Percentiles rank a stretch among this genome's conserved stretches.
Evolutionary conservation across 2,797 vertebrate genomes (phyloP).

Genomic region (Lacerta viridis): DNA sequence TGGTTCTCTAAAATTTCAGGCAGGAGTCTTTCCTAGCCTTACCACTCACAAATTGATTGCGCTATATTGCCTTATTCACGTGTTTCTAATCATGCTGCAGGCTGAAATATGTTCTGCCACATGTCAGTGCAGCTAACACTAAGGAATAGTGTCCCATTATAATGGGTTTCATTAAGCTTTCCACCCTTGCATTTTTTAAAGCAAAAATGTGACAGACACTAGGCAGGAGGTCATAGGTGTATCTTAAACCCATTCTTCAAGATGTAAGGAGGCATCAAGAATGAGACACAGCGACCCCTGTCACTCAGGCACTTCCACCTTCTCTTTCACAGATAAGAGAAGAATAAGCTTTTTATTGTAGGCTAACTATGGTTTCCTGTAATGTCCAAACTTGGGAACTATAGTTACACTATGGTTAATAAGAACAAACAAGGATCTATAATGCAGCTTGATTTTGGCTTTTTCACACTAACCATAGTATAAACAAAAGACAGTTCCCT

Average conservation of each 20-base stretch:
- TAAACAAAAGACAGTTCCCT: background rate
- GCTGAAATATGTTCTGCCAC: background rate
- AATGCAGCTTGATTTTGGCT: background rate
- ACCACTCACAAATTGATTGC: too few species aligned
- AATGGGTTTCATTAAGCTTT: background rate
- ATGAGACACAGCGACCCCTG: background rate
- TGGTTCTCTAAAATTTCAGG: too few species aligned
- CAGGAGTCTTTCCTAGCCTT: too few species aligned
- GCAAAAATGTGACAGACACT: background rate
- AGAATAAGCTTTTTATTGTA: background rate
- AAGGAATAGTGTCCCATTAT: background rate
- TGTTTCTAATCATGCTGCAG: background rate
- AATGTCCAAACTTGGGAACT: background rate
- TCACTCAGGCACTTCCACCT: background rate
- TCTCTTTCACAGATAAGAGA: background rate
- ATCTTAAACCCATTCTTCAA: background rate
- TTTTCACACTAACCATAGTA: background rate
- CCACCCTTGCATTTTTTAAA: background rate
- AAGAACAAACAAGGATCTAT: background rate
- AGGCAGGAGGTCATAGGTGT: too few species aligned
- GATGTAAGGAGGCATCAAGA: background rate
- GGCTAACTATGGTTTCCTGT: background rate
- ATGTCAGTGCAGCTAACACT: background rate
- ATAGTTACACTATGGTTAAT: background rate
- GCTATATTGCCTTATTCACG: background rate